These are phyloP conservation scores for Archivesica marissinica DNA, from an alignment of 1,140 invertebrate genomes.

Conservation along the genomic window DNA sequence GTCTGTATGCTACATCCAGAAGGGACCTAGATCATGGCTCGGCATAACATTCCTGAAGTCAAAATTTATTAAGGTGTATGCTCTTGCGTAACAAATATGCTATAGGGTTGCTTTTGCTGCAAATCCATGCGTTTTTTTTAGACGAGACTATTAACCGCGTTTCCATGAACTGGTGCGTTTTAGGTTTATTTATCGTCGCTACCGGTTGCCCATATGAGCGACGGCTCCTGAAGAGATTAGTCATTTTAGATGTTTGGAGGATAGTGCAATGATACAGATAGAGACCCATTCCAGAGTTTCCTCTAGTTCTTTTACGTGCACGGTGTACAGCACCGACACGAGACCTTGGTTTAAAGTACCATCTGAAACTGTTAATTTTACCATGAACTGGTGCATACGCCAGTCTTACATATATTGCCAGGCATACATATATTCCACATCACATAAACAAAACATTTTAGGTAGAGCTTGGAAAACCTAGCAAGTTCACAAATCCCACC, in stretches of 20 bases:
- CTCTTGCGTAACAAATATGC: constrained; percentile 17
- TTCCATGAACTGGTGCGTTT: neutral
- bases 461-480: no score
- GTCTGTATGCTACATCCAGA: constrained; percentile 30
- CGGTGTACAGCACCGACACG: no score
- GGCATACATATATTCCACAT: neutral
- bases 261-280: no score
- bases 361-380: neutral
- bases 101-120: neutral
- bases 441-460: no score
- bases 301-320: no score
- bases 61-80: constrained; percentile 55
- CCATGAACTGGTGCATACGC: neutral
- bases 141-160: neutral
- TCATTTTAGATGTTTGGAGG: no score
- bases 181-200: no score
- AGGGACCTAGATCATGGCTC: constrained; percentile 8
- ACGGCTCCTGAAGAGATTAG: no score
- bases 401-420: neutral
- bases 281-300: no score
- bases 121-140: neutral
- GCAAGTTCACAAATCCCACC: no score
- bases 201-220: no score
- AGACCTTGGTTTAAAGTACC: no score
- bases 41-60: constrained; percentile 52